These are phyloP conservation scores for Megalurothrips usitatus DNA, from an alignment of 2,888 invertebrate species.

Conservation along the genomic window DNA sequence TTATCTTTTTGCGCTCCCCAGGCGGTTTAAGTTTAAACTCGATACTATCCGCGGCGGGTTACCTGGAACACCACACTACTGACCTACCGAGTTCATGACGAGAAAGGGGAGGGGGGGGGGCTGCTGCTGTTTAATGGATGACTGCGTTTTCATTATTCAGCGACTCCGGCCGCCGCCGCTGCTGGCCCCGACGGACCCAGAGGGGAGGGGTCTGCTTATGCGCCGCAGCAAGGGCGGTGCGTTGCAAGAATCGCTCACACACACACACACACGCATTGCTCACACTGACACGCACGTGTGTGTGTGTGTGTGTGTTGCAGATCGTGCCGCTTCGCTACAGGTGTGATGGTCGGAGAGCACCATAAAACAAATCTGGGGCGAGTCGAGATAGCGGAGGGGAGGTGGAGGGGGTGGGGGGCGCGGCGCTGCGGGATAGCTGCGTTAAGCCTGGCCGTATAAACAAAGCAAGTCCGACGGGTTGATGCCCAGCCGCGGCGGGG, in stretches of 20 bases:
- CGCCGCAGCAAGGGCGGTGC: background rate
- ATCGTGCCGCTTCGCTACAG: background rate
- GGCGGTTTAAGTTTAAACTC: too few species aligned
- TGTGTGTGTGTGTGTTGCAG: background rate
- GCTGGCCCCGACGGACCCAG: too few species aligned
- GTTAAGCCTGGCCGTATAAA: background rate
- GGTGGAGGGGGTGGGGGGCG: background rate
- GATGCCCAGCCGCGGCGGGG: too few species aligned
- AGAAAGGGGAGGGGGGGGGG: too few species aligned
- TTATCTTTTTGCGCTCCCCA: too few species aligned
- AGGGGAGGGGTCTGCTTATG: background rate
- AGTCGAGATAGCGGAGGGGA: constrained; percentile 26
- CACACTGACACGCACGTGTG: background rate
- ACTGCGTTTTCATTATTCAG: background rate
- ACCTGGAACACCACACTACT: too few species aligned
- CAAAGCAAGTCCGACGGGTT: too few species aligned
- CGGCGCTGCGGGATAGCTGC: background rate
- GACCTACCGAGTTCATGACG: too few species aligned
- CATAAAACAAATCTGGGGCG: constrained; percentile 17
- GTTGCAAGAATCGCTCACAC: background rate
- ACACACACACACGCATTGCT: background rate
- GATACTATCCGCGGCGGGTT: too few species aligned
- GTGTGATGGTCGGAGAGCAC: background rate
- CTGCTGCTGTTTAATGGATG: background rate
- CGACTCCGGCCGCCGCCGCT: too few species aligned